Evolutionary conservation across 1,140 invertebrate species (phyloP).

Genomic region (Aphelinus certus): DNA sequence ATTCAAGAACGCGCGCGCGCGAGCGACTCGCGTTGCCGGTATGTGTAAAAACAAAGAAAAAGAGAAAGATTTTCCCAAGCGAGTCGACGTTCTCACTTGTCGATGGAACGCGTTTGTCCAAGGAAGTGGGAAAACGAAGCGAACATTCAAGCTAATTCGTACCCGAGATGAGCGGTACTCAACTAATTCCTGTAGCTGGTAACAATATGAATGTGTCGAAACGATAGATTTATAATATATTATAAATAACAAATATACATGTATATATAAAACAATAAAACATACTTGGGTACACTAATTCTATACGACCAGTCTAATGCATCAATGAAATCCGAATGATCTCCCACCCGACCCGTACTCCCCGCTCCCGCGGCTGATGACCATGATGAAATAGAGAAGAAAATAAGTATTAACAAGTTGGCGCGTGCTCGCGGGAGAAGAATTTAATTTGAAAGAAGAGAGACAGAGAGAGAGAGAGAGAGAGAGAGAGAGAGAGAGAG

Average conservation of each 20-base stretch:
- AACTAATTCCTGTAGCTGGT: constrained; percentile 38
- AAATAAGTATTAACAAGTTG: no score
- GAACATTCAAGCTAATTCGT: constrained; percentile 28
- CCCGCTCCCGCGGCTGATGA: no score
- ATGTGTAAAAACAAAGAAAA: not conserved
- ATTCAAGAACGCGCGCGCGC: no score
- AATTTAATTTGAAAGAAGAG: constrained; percentile 40
- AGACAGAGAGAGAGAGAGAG: not conserved
- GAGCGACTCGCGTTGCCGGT: no score
- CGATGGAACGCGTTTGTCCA: no score
- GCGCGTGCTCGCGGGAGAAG: not conserved
- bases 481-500: constrained; percentile 9
- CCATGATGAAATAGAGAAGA: no score
- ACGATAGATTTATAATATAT: constrained; percentile 59
- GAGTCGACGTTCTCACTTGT: no score
- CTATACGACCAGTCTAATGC: not conserved
- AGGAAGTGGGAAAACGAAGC: not conserved
- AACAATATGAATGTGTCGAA: constrained; percentile 54
- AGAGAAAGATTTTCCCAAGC: no score
- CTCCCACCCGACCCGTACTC: no score
- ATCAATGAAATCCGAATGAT: no score
- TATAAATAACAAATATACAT: constrained; percentile 29
- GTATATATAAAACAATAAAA: constrained; percentile 53
- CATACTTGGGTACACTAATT: constrained; percentile 52
- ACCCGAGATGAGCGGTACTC: constrained; percentile 13